Base-by-base conservation (phyloP, 2,797 vertebrate genomes). In the Gymnoscopelus microlampas region DNA sequence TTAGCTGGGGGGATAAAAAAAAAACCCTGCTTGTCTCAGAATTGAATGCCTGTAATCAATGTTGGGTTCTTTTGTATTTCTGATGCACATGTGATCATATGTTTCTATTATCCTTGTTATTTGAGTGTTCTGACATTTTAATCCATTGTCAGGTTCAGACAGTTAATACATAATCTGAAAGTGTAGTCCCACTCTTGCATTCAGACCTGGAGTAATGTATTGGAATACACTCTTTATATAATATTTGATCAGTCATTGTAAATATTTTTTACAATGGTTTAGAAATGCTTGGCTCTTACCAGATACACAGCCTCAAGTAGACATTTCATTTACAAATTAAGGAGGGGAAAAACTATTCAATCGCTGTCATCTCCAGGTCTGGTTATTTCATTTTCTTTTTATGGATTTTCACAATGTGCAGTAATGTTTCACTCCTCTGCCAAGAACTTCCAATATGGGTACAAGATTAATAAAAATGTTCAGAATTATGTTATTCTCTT, bases 391-490 rank as follows among this genome's bases (percentile, higher is more conserved):
- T n/a, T 50, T 59, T 66, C 2, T 1, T 24, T 69, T n/a, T 82
- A 47, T 54, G 19, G 26, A 62, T 70, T 84, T 77, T 71, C 53
- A 80, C 54, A 4, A 54, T 48, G n/a, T 74, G 60, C 13, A 63
- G 47, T 60, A 78, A 60, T 53, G 51, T 49, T 59, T 39, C 47
- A 50, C 48, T 74, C 32, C 19, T 70, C 55, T 82, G 57, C 61
- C 51, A 79, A 67, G 57, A 84, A 23, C 3, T 68, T 66, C n/a
- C 39, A 81, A 78, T 9, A 53, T 48, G 19, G 3, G 3, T 71
- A 23, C 50, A 32, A 71, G 68, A 71, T 19, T 9, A 91, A 88
- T 89, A 90, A 92, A 91, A 14, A 6, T 59, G 32, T 35, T 59
- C 10, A 39, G 13, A 59, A 59, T 59, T 2, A 57, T 39, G 14